These are phyloP conservation scores for Cherax quadricarinatus DNA, from an alignment of 1,140 invertebrate genomes.

Conservation along the genomic window DNA sequence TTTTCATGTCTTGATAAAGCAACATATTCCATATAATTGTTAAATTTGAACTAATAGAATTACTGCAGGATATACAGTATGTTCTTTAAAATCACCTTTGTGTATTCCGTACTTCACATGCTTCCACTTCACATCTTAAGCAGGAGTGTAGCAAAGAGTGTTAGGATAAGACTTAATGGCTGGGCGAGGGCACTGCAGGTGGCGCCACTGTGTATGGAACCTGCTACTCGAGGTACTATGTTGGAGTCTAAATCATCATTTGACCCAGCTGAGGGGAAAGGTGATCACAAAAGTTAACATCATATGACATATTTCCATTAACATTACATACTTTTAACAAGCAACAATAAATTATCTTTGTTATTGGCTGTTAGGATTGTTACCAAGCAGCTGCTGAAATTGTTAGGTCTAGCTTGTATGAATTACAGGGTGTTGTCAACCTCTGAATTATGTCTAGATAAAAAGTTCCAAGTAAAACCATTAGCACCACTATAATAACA, in stretches of 20 bases:
- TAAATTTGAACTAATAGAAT: too few relatives aligned
- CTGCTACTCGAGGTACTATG: slow-evolving; percentile 1
- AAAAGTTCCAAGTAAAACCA: not conserved
- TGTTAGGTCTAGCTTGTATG: too few relatives aligned
- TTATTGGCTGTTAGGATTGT: too few relatives aligned
- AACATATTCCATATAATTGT: too few relatives aligned
- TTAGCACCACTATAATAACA: not conserved
- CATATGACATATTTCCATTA: not conserved
- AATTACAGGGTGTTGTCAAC: too few relatives aligned
- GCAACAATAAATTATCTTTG: too few relatives aligned
- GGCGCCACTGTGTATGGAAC: not conserved
- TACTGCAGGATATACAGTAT: too few relatives aligned
- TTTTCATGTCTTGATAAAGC: too few relatives aligned
- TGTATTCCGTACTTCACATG: not conserved
- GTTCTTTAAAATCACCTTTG: not conserved
- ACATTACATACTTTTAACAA: too few relatives aligned
- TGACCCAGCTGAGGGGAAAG: slow-evolving; percentile 50
- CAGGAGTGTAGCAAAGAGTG: not conserved
- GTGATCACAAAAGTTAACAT: slow-evolving; percentile 19
- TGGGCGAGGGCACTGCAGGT: not conserved
- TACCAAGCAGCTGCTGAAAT: too few relatives aligned
- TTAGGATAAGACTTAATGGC: not conserved
- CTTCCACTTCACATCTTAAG: not conserved
- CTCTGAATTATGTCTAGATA: not conserved
- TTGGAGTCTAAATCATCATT: not conserved